Evolutionary conservation across 2,113 vertebrate genomes (phyloP).

Genomic region (Marmota monax): DNA sequence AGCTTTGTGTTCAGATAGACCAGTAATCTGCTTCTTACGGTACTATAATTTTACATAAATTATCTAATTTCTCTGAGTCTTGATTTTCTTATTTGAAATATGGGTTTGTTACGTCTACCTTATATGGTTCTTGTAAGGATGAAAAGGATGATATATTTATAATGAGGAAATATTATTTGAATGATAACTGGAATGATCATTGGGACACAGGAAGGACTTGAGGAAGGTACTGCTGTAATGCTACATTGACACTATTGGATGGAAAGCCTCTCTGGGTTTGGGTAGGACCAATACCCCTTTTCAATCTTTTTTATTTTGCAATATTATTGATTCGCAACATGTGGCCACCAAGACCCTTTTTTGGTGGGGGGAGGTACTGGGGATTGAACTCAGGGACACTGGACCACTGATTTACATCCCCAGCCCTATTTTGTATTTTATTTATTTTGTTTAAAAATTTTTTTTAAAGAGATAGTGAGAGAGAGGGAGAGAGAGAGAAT

Average conservation of each 20-base stretch:
- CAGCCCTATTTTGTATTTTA: no score
- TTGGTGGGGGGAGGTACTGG: no score
- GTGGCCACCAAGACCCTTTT: not conserved
- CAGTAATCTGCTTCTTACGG: not conserved
- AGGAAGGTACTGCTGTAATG: not conserved
- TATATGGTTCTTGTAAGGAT: not conserved
- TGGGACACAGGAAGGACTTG: not conserved
- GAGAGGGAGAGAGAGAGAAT: no score
- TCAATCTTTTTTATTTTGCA: not conserved
- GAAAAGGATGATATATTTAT: not conserved
- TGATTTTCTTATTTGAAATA: conserved; percentile 47
- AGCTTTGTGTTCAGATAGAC: not conserved
- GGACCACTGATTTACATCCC: no score
- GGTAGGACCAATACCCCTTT: not conserved
- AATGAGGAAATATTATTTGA: not conserved
- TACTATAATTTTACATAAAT: conserved; percentile 3
- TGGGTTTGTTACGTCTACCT: not conserved
- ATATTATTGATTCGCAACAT: conserved; percentile 51
- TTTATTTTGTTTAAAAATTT: no score
- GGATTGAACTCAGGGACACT: no score
- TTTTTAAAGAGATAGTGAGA: no score
- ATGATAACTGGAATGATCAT: not conserved
- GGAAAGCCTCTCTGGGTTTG: not conserved
- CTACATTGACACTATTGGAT: not conserved
- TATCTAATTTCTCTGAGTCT: not conserved